These are phyloP conservation scores for Lasioglossum vierecki DNA, from an alignment of 2,888 invertebrate genomes.

Conservation along the genomic window DNA sequence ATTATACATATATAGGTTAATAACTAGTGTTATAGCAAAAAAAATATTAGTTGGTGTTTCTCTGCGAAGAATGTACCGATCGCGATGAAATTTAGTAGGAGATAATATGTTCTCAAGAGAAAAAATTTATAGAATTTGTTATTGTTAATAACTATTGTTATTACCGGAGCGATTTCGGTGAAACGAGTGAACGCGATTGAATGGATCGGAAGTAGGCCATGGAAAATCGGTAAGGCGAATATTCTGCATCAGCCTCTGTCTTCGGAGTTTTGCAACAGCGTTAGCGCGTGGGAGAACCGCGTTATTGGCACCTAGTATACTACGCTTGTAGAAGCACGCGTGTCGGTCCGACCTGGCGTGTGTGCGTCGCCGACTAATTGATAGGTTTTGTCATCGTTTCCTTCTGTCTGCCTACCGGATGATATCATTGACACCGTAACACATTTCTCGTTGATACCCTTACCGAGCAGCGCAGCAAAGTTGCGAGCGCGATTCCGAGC, in stretches of 20 bases:
- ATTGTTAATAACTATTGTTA: no score
- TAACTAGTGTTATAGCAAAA: no score
- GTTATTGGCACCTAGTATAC: conserved; percentile 35
- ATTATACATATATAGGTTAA: no score
- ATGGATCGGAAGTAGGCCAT: conserved; percentile 30
- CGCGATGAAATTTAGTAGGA: no score
- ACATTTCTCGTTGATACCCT: conserved; percentile 53
- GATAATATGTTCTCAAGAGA: no score
- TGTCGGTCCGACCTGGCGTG: conserved; percentile 17
- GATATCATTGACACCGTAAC: conserved; percentile 58
- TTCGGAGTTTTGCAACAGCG: conserved; percentile 33
- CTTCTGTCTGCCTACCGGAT: conserved; percentile 55
- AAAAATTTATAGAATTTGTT: no score
- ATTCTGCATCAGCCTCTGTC: conserved; percentile 22
- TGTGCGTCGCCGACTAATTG: conserved; percentile 51
- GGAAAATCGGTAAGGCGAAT: conserved; percentile 14
- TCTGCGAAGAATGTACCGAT: no score
- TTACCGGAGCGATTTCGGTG: neutral
- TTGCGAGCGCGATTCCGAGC: neutral
- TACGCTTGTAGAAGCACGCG: conserved; percentile 11
- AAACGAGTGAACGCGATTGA: neutral
- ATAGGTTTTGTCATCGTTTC: conserved; percentile 61
- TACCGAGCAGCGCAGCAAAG: conserved; percentile 30
- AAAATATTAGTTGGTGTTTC: no score
- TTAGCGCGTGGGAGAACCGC: conserved; percentile 47